These are phyloP conservation scores for Smutsia temminckii DNA, from an alignment of 2,797 vertebrate species.

Conservation along the genomic window DNA sequence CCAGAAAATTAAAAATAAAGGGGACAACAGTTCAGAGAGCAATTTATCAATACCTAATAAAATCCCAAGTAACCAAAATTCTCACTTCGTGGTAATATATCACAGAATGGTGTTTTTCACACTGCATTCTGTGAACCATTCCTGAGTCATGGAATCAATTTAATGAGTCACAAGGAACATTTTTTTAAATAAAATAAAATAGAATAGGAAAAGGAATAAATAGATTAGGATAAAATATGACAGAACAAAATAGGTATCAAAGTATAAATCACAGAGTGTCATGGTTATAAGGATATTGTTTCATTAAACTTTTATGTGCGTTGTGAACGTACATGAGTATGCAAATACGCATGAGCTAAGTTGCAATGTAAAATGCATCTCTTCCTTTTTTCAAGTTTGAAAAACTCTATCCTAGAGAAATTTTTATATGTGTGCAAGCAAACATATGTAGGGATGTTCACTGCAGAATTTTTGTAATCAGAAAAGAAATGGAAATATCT, in stretches of 20 bases:
- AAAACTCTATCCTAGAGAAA: not conserved
- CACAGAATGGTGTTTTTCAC: not conserved
- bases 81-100: not conserved
- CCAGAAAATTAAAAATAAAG: slow-evolving; percentile 24
- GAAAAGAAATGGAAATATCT: not conserved
- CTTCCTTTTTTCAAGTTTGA: not conserved
- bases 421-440: not conserved
- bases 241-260: not conserved
- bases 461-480: not conserved
- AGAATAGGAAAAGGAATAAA: not conserved
- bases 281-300: not conserved
- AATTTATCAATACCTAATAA: not conserved
- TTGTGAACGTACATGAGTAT: not conserved
- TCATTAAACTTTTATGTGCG: not conserved
- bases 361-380: slow-evolving; percentile 17
- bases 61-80: not conserved
- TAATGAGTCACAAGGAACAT: not conserved
- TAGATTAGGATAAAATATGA: not conserved
- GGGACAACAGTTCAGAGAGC: not conserved
- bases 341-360: not conserved
- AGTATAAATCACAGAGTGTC: not conserved
- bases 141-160: not conserved
- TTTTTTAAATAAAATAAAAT: not conserved
- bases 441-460: not conserved
- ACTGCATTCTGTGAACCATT: not conserved